Percentiles rank a stretch among this genome's conserved stretches.
phyloP scores from a whole-genome alignment of 2,888 invertebrate genomes.

The Melipona bicolor region DNA sequence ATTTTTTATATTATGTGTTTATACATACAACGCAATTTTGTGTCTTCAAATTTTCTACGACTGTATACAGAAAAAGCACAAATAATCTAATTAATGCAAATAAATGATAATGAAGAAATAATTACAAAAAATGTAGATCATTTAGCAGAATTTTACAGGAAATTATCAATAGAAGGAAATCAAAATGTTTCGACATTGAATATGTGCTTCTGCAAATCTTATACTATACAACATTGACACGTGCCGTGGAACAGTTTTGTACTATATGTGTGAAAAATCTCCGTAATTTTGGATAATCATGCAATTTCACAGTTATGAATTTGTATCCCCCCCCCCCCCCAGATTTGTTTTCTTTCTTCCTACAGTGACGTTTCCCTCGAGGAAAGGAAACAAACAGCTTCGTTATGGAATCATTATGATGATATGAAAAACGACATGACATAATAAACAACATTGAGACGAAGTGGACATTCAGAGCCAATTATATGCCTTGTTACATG shows the following conservation, averaged over 20 bases:
- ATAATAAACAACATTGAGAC: constrained; percentile 59
- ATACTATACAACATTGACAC: background rate
- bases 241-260: constrained; percentile 30
- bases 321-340: constrained; percentile 22
- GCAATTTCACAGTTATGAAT: constrained; percentile 70
- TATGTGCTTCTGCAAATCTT: background rate
- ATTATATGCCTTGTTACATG: constrained; percentile 10
- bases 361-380: constrained; percentile 60
- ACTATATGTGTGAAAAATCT: constrained; percentile 67
- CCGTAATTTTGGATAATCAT: constrained; percentile 77
- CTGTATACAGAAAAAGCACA: too few species aligned
- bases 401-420: constrained; percentile 74
- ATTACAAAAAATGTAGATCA: background rate
- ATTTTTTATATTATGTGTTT: too few species aligned
- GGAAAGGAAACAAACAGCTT: constrained; percentile 76
- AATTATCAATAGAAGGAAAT: background rate
- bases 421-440: constrained; percentile 29
- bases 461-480: background rate
- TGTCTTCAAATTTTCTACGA: too few species aligned
- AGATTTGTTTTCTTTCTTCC: constrained; percentile 54
- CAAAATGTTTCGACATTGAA: background rate
- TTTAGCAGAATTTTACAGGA: rapidly evolving
- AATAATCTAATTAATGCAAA: background rate
- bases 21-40: too few species aligned
- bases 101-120: background rate